phyloP scores from a whole-genome alignment of 2,888 invertebrate genomes.

The Lepidocyrtinus sp. region DNA sequence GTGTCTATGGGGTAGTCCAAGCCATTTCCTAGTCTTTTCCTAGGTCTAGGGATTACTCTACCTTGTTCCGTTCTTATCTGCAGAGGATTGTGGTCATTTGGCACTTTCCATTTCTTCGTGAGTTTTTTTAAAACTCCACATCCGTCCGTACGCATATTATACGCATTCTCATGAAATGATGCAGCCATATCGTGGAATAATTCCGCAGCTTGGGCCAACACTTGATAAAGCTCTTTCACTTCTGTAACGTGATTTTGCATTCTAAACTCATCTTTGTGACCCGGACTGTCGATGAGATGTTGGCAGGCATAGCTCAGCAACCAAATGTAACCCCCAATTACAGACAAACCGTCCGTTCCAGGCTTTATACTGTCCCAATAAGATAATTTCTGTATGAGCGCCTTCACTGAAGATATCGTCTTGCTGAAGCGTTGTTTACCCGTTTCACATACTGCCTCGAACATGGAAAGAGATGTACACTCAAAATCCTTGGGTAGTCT shows the following conservation, averaged over 20 bases:
- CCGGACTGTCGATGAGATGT: conserved; percentile 45
- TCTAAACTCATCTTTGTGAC: not conserved
- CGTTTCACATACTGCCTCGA: conserved; percentile 23
- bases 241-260: conserved; percentile 25
- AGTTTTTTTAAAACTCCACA: conserved; percentile 22
- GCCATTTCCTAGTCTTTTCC: conserved; percentile 35
- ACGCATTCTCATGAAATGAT: conserved; percentile 33
- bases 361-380: conserved; percentile 59
- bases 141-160: conserved; percentile 44
- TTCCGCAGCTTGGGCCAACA: conserved; percentile 51
- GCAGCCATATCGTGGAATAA: conserved; percentile 48
- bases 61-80: conserved; percentile 13
- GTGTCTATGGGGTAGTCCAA: conserved; percentile 26
- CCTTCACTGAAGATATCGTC: conserved; percentile 42
- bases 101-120: conserved; percentile 33
- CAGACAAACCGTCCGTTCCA: conserved; percentile 52
- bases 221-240: conserved; percentile 32
- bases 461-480: conserved; percentile 34
- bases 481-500: conserved; percentile 33
- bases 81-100: conserved; percentile 34
- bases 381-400: conserved; percentile 43
- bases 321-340: conserved; percentile 58
- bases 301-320: conserved; percentile 51
- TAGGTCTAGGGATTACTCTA: conserved; percentile 17
- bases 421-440: conserved; percentile 16